Evolutionary conservation across 2,797 vertebrate genomes (phyloP).

Genomic region (Tokudaia muenninki): DNA sequence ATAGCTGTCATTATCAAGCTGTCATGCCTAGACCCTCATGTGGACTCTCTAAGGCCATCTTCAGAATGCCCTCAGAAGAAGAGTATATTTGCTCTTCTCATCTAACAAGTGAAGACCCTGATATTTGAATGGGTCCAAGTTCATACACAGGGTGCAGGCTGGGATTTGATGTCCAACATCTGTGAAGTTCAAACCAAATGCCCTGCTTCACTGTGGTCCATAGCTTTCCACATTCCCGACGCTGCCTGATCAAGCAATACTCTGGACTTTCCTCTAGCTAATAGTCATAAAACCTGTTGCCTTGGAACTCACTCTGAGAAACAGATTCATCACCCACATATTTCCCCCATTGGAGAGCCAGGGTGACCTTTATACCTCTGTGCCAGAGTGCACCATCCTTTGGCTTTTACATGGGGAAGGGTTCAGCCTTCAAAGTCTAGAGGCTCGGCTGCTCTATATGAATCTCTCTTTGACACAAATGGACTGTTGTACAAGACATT

Average conservation of each 20-base stretch:
- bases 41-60: neutral
- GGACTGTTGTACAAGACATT: neutral
- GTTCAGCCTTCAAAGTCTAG: neutral
- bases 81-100: neutral
- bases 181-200: neutral
- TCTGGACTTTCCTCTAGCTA: neutral
- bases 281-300: neutral
- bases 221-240: neutral
- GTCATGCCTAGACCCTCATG: neutral
- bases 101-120: neutral
- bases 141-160: neutral
- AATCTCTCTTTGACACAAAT: neutral
- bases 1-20: neutral
- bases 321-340: fast-evolving
- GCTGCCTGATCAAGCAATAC: neutral
- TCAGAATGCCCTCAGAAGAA: neutral
- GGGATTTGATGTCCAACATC: neutral
- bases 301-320: neutral
- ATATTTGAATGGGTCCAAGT: neutral
- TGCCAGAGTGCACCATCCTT: neutral
- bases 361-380: neutral
- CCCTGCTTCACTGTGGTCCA: neutral
- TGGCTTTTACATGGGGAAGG: neutral
- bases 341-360: too few species aligned
- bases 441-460: neutral